A percentile compares a stretch with the other conserved stretches of the same genome.
phyloP scores from a whole-genome alignment of 2,797 vertebrate species.

The Pyrocephalus nanus region DNA sequence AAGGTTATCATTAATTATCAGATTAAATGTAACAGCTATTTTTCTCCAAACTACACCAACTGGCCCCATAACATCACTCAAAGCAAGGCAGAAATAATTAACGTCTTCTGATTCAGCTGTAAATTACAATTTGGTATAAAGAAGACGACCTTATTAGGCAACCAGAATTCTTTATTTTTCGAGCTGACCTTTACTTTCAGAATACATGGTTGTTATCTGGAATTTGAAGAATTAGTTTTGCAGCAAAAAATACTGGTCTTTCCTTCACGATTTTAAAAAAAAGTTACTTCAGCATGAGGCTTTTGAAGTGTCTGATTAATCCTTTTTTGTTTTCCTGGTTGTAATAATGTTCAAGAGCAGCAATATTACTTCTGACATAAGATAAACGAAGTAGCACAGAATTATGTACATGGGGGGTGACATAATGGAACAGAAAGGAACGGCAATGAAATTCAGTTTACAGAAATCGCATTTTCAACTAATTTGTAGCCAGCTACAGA shows the following conservation, averaged over 20 bases:
- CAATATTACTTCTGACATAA: slow-evolving; percentile 44
- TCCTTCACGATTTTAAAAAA: slow-evolving; percentile 21
- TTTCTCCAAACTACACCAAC: not conserved
- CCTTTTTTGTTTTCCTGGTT: slow-evolving; percentile 15
- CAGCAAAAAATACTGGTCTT: not conserved
- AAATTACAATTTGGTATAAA: not conserved
- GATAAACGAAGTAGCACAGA: slow-evolving; percentile 35
- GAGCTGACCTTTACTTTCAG: slow-evolving; percentile 13
- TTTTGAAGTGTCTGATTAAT: slow-evolving; percentile 45
- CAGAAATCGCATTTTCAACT: slow-evolving; percentile 33
- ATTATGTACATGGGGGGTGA: slow-evolving; percentile 29
- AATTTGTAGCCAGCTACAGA: not conserved
- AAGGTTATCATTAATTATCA: slow-evolving; percentile 16
- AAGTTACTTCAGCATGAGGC: not conserved
- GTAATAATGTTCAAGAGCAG: not conserved
- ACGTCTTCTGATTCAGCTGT: not conserved
- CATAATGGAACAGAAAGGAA: not conserved
- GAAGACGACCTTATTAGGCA: not conserved
- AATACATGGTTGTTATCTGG: not conserved
- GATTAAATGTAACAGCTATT: slow-evolving; percentile 4
- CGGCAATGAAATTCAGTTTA: slow-evolving; percentile 29
- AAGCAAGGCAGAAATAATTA: slow-evolving; percentile 12
- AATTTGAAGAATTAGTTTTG: not conserved
- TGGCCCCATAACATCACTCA: not conserved
- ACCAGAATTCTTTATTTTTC: not conserved